These are phyloP conservation scores for Saccopteryx leptura DNA, from an alignment of 2,113 vertebrate species.

Conservation along the genomic window DNA sequence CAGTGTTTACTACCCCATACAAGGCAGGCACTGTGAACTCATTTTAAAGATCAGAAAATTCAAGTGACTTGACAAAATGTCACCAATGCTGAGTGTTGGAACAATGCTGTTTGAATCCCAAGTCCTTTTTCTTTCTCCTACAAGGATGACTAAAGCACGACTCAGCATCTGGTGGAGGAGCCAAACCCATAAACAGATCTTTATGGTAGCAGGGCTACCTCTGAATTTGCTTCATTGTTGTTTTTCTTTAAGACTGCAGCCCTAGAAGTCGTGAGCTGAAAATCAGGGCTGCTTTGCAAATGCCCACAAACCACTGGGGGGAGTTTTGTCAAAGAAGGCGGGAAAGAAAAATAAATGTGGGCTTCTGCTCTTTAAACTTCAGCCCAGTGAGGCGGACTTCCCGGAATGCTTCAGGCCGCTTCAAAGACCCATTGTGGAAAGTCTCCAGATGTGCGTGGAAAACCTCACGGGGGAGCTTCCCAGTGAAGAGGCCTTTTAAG, in stretches of 20 bases:
- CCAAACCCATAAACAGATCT: background rate
- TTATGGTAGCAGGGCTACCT: background rate
- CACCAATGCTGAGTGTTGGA: background rate
- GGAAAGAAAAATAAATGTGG: slow-evolving; percentile 85
- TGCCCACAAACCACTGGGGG: slow-evolving; percentile 72
- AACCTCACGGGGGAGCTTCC: slow-evolving; percentile 75
- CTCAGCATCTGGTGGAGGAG: background rate
- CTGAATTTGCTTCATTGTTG: slow-evolving; percentile 6
- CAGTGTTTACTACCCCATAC: background rate
- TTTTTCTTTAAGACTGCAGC: slow-evolving; percentile 56
- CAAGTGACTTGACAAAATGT: slow-evolving; percentile 51
- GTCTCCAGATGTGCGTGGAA: slow-evolving; percentile 80
- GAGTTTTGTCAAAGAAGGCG: slow-evolving; percentile 77
- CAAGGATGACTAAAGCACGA: slow-evolving; percentile 44
- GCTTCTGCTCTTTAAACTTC: slow-evolving; percentile 81
- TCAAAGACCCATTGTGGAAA: slow-evolving; percentile 83
- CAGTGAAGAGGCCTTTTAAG: slow-evolving; percentile 75
- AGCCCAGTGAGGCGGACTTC: slow-evolving; percentile 75
- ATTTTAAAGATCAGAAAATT: background rate
- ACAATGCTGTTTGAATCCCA: background rate
- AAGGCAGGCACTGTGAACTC: background rate
- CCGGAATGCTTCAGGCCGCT: slow-evolving; percentile 75
- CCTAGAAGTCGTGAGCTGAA: slow-evolving; percentile 45
- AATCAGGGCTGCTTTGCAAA: slow-evolving; percentile 68
- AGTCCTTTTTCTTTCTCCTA: slow-evolving; percentile 17